These are phyloP conservation scores for Tachina grossa DNA, from an alignment of 2,888 invertebrate species.

Conservation along the genomic window DNA sequence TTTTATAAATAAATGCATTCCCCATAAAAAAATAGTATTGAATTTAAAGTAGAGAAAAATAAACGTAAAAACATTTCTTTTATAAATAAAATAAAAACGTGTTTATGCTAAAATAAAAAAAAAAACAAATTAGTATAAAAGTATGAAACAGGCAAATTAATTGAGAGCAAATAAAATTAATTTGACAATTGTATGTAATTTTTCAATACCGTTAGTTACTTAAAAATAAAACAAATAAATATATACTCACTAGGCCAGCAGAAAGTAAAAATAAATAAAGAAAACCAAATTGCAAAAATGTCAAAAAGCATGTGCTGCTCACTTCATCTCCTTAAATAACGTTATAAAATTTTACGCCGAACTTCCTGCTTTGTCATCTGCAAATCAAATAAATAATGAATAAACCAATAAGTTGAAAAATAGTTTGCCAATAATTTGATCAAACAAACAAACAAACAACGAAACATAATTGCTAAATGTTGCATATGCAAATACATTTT, in stretches of 20 bases:
- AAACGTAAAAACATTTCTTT: conserved; percentile 34
- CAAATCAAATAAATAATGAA: conserved; percentile 15
- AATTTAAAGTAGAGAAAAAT: conserved; percentile 31
- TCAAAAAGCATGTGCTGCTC: conserved; percentile 71
- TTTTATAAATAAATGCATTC: conserved; percentile 52
- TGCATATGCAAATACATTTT: not conserved
- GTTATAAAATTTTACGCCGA: conserved; percentile 43
- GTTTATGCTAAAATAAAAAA: conserved; percentile 44
- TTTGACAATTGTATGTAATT: conserved; percentile 69
- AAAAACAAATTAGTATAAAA: not conserved
- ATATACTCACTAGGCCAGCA: conserved; percentile 20
- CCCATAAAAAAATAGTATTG: conserved; percentile 63
- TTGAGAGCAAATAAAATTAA: conserved; percentile 33
- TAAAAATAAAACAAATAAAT: conserved; percentile 50
- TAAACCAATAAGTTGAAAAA: not conserved
- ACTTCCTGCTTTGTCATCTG: not conserved
- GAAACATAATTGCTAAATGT: not conserved
- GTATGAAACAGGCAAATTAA: conserved; percentile 38
- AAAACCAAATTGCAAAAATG: conserved; percentile 55
- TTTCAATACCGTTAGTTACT: conserved; percentile 71
- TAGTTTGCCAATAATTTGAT: too few relatives aligned
- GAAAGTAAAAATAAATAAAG: conserved; percentile 6
- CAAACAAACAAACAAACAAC: not conserved
- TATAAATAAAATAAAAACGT: conserved; percentile 36
- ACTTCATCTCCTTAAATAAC: conserved; percentile 55